Percentiles rank a stretch among this genome's conserved stretches.
phyloP scores from a whole-genome alignment of 2,888 invertebrate genomes.

The Lasioglossum leucozonium region DNA sequence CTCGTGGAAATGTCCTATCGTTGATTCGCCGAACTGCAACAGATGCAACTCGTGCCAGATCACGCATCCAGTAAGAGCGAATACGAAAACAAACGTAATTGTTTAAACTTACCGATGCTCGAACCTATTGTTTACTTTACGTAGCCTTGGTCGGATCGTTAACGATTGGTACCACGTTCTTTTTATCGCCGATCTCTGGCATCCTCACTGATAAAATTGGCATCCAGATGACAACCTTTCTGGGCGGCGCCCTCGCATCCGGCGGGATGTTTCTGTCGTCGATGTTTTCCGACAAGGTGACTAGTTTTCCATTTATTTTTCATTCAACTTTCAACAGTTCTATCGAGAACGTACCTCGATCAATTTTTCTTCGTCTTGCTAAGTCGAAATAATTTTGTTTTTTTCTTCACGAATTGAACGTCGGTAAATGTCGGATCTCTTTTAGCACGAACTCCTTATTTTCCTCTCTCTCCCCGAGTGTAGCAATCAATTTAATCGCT shows the following conservation, averaged over 20 bases:
- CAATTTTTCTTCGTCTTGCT: too few relatives aligned
- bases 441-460: too few relatives aligned
- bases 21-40: neutral
- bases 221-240: constrained; percentile 92
- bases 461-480: neutral
- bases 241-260: constrained; percentile 92
- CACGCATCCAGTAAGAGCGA: neutral
- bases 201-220: constrained; percentile 94
- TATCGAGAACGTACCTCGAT: too few relatives aligned
- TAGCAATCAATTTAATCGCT: constrained; percentile 17
- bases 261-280: constrained; percentile 93
- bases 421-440: too few relatives aligned
- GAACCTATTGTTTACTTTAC: constrained; percentile 82
- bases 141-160: constrained; percentile 95
- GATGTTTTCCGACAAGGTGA: constrained; percentile 87
- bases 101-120: neutral
- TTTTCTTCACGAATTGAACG: too few relatives aligned
- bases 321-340: too few relatives aligned
- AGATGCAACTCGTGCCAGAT: neutral
- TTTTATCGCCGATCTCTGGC: constrained; percentile 94
- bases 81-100: constrained; percentile 6
- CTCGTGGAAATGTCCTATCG: too few relatives aligned
- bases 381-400: too few relatives aligned
- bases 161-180: constrained; percentile 94
- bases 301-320: neutral